These are phyloP conservation scores for Drosophila prostipennis DNA, from an alignment of 2,888 invertebrate genomes.

Conservation along the genomic window DNA sequence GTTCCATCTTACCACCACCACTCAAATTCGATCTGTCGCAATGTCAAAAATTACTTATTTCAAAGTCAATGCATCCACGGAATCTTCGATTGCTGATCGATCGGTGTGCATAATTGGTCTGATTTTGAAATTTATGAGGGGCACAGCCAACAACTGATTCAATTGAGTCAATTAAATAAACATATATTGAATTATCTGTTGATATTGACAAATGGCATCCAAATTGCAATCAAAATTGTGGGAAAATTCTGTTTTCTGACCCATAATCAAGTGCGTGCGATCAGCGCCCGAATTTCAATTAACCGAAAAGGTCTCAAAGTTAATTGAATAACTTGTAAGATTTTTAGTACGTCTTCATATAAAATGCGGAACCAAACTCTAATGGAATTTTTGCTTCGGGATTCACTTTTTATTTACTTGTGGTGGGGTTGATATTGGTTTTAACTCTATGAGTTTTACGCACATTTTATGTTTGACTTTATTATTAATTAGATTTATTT, in stretches of 20 bases:
- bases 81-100: conserved; percentile 29
- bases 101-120: conserved; percentile 51
- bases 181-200: conserved; percentile 53
- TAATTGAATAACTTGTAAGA: conserved; percentile 22
- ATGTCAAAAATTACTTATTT: conserved; percentile 15
- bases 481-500: no score
- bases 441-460: no score
- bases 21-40: conserved; percentile 37
- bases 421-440: no score
- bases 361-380: no score
- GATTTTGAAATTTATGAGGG: conserved; percentile 62
- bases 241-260: conserved; percentile 33
- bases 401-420: no score
- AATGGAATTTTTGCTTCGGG: no score
- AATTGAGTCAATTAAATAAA: conserved; percentile 69
- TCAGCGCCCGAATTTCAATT: conserved; percentile 38
- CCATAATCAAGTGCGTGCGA: conserved; percentile 43
- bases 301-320: conserved; percentile 23
- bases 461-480: no score
- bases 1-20: conserved; percentile 39
- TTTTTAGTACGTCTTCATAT: neutral
- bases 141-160: conserved; percentile 55
- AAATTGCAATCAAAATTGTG: conserved; percentile 62
- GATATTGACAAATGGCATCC: conserved; percentile 71
- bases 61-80: conserved; percentile 45